These are phyloP conservation scores for Osmerus eperlanus DNA, from an alignment of 2,113 vertebrate species.

Conservation along the genomic window DNA sequence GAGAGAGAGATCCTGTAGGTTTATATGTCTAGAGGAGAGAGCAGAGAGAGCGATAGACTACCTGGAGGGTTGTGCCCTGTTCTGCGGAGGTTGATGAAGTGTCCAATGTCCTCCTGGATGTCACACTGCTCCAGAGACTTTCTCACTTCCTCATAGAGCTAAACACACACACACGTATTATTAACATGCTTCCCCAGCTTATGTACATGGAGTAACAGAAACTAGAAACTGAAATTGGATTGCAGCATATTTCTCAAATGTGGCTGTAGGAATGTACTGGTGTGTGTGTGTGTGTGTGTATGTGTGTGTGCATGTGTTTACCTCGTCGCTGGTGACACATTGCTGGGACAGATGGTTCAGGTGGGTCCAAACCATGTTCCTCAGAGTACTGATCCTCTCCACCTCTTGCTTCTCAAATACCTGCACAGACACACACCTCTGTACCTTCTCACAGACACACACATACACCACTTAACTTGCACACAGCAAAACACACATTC, in stretches of 20 bases:
- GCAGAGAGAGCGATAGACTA: slow-evolving; percentile 42
- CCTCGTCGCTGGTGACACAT: slow-evolving; percentile 87
- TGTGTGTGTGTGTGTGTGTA: background rate
- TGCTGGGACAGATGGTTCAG: slow-evolving; percentile 89
- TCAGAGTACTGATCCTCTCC: slow-evolving; percentile 83
- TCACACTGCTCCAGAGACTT: slow-evolving; percentile 87
- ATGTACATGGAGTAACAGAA: no score
- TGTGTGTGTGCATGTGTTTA: slow-evolving; percentile 43
- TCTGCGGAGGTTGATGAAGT: slow-evolving; percentile 82
- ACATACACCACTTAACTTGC: background rate
- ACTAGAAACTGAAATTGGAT: no score
- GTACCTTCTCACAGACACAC: background rate
- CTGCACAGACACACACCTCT: slow-evolving; percentile 52
- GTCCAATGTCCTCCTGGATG: slow-evolving; percentile 87
- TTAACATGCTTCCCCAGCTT: background rate
- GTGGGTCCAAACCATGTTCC: slow-evolving; percentile 89
- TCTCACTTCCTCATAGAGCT: slow-evolving; percentile 92
- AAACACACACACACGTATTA: slow-evolving; percentile 12
- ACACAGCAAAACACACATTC: background rate
- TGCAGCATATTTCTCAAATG: no score
- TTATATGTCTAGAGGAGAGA: no score
- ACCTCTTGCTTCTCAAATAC: slow-evolving; percentile 84
- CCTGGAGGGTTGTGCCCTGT: slow-evolving; percentile 86
- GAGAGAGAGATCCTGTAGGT: no score
- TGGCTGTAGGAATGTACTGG: no score